A percentile compares a stretch with the other conserved stretches of the same genome.
Conservation (phyloP, 2,113 vertebrate species). For the Pelobates fuscus region DNA sequence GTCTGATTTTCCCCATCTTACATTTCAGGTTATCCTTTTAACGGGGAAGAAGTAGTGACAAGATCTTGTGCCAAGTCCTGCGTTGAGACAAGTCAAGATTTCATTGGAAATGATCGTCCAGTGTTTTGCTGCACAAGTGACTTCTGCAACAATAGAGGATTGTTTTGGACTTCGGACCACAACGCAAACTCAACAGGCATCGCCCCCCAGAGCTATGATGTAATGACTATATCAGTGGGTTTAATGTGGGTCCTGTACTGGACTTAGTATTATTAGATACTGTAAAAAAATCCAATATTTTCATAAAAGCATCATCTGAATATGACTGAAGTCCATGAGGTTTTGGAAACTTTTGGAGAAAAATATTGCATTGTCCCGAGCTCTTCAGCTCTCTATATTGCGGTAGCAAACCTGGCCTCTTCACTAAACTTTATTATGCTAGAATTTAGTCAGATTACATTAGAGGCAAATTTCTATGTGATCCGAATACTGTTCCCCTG, state of each 20-base stretch:
- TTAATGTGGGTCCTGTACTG: neutral
- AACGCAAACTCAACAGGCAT: neutral
- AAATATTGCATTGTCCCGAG: no score
- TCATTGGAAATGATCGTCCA: neutral
- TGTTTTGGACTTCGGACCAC: neutral
- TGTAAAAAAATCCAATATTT: no score
- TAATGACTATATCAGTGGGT: neutral
- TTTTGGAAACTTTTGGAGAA: no score
- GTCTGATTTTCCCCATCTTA: neutral
- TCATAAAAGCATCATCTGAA: no score
- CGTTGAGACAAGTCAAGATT: neutral
- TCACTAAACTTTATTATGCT: no score
- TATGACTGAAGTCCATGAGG: no score
- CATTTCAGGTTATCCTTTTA: conserved; percentile 15
- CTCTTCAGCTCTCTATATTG: no score
- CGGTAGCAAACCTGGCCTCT: no score
- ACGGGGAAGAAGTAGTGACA: neutral
- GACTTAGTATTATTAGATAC: no score
- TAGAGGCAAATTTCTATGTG: no score
- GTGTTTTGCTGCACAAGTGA: conserved; percentile 8
- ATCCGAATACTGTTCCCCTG: no score
- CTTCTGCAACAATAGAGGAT: neutral
- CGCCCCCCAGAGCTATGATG: neutral
- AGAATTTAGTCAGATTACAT: no score
- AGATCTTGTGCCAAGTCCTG: neutral